phyloP scores from a whole-genome alignment of 2,888 invertebrate species.

The Cremastobaeus sp. region DNA sequence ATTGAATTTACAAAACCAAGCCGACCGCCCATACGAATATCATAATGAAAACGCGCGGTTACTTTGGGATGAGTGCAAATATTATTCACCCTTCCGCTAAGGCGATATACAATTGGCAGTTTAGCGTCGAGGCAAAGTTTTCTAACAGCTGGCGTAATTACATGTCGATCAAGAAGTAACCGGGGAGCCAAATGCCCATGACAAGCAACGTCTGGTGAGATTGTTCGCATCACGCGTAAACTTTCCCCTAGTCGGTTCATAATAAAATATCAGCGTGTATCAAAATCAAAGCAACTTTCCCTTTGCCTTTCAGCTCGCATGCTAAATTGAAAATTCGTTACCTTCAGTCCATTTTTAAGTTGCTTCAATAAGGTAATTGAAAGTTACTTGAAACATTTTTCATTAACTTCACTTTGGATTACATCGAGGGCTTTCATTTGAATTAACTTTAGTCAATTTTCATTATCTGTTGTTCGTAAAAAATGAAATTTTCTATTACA shows the following conservation, averaged over 20 bases:
- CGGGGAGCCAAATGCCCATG: conserved; percentile 61
- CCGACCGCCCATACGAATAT: conserved; percentile 43
- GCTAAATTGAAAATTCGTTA: conserved; percentile 22
- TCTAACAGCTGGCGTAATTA: conserved; percentile 66
- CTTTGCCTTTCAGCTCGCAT: conserved; percentile 8
- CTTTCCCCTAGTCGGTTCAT: conserved; percentile 33
- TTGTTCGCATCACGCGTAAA: conserved; percentile 44
- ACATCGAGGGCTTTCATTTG: no score
- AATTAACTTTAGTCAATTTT: no score
- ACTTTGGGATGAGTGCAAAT: conserved; percentile 46
- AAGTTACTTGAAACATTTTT: no score
- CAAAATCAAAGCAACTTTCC: conserved; percentile 32
- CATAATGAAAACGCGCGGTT: conserved; percentile 49
- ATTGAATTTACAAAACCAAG: conserved; percentile 49
- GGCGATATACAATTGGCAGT: conserved; percentile 61
- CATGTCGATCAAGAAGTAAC: conserved; percentile 65
- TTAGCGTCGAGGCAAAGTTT: conserved; percentile 62
- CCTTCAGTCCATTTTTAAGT: no score
- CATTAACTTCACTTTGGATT: no score
- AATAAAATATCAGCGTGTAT: conserved; percentile 48
- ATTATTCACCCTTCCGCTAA: conserved; percentile 55
- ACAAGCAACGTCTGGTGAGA: conserved; percentile 57
- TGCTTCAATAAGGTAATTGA: no score
- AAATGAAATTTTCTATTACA: no score
- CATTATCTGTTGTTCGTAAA: no score